Base-by-base conservation (phyloP, 2,113 vertebrate species). In the Poeciliopsis retropinna region DNA sequence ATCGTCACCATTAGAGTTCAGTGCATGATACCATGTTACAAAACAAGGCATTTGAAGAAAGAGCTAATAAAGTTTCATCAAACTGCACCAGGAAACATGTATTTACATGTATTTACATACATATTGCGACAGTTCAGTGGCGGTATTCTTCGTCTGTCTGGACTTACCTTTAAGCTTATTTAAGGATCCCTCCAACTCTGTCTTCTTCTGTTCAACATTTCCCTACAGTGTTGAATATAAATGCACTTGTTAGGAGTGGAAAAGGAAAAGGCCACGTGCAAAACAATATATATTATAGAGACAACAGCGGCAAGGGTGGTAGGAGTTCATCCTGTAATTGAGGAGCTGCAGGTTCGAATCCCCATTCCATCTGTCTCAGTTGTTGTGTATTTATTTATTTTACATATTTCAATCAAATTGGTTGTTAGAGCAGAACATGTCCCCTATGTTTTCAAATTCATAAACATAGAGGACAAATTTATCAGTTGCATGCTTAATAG, bases 121-220 rank as follows among this genome's bases (percentile, higher is more conserved):
- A 57, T 25, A n/a, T 3, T 54, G 19, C 2, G 8, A 22, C 5
- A 22, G 5, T 54, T 7, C 51, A 57, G 25, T 57, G 25, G 11
- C 25, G 3, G 2, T 11, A 9, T n/a, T 57, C 51, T 57, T 54
- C 0, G 7, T 47, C 1, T 47, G 44, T 47, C 22, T n/a, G 2
- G 22, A 57, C 63, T 73, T 92, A 95, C 94, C 31, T 86, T 84
- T 91, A 19, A 86, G 9, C 70, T 87, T 63, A 4, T 3, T 0
- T 0, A 87, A 12, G 19, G 44, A 9, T 7, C 70, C 79, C 57
- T 8, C 5, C 0, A 3, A 0, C 0, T 73, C 76, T 1, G 4
- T 6, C 67, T 78, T 91, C 32, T 72, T 85, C 28, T 75, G 85
- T 1, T 76, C 72, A 3, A 0, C 2, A 0, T 60, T 72, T 15